These are phyloP conservation scores for Machimus atricapillus DNA, from an alignment of 2,888 invertebrate genomes.

Conservation along the genomic window DNA sequence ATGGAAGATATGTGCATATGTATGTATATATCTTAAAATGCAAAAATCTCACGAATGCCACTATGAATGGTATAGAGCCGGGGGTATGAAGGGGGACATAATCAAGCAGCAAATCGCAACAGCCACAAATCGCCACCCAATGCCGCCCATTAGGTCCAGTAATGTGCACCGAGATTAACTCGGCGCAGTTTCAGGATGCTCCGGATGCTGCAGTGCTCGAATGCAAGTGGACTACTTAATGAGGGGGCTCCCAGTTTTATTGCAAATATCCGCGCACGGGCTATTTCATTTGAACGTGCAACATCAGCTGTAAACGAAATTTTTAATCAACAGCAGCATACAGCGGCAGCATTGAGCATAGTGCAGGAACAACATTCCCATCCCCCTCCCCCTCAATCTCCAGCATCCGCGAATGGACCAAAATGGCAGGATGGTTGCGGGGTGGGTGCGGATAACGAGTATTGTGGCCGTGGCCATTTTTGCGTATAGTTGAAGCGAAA, in stretches of 20 bases:
- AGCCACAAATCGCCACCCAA: not conserved
- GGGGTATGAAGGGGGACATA: not conserved
- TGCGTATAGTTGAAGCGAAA: conserved; percentile 22
- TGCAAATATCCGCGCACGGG: conserved; percentile 28
- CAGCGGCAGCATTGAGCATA: not conserved
- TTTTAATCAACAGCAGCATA: conserved; percentile 26
- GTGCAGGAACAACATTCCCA: not conserved
- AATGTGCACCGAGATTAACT: conserved; percentile 32
- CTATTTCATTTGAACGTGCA: conserved; percentile 37
- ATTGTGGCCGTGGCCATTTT: conserved; percentile 30
- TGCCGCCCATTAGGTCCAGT: conserved; percentile 17
- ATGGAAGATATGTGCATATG: too few species aligned
- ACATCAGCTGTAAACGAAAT: conserved; percentile 37
- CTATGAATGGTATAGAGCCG: not conserved
- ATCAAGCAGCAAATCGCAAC: conserved; percentile 21
- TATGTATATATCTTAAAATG: not conserved
- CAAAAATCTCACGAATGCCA: not conserved
- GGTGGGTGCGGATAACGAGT: not conserved
- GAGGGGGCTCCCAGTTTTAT: conserved; percentile 28
- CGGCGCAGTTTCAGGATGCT: conserved; percentile 22
- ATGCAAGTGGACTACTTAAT: conserved; percentile 30
- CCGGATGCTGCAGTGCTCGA: conserved; percentile 25
- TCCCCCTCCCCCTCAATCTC: not conserved
- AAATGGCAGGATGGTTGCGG: not conserved
- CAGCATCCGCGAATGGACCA: not conserved